These are phyloP conservation scores for Drosophila saltans DNA, from an alignment of 1,140 invertebrate species.

Conservation along the genomic window DNA sequence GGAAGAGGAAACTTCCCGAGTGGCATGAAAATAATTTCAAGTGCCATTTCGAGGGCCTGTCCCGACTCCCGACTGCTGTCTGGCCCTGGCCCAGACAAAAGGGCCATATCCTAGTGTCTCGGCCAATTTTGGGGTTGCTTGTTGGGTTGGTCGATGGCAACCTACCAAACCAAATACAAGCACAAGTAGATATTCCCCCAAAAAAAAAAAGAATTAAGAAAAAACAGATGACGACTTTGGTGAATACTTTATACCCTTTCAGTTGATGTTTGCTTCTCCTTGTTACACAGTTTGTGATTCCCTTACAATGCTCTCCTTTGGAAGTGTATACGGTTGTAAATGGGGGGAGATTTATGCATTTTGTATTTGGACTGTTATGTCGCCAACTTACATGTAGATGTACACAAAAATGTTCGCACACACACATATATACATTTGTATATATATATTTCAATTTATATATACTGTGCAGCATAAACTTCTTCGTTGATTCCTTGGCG, in stretches of 20 bases:
- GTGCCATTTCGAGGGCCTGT: constrained; percentile 26
- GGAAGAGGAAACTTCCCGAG: constrained; percentile 61
- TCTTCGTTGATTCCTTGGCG: constrained; percentile 33
- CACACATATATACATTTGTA: neutral
- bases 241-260: neutral
- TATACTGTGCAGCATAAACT: constrained; percentile 33
- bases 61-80: constrained; percentile 18
- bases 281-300: neutral
- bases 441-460: constrained; percentile 25
- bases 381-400: constrained; percentile 17
- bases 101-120: constrained; percentile 25
- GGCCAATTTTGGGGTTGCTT: constrained; percentile 28
- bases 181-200: constrained; percentile 46
- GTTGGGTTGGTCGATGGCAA: constrained; percentile 32
- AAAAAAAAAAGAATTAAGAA: constrained; percentile 37
- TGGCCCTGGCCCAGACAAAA: constrained; percentile 43
- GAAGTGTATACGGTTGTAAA: constrained; percentile 17
- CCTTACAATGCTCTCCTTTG: neutral
- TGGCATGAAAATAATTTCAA: constrained; percentile 59
- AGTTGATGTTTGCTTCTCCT: neutral
- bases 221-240: neutral
- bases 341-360: constrained; percentile 50
- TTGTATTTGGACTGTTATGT: constrained; percentile 17
- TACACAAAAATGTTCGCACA: constrained; percentile 18
- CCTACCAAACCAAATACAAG: constrained; percentile 53